Evolutionary conservation across 2,113 vertebrate genomes (phyloP).

Genomic region (Apus apus): DNA sequence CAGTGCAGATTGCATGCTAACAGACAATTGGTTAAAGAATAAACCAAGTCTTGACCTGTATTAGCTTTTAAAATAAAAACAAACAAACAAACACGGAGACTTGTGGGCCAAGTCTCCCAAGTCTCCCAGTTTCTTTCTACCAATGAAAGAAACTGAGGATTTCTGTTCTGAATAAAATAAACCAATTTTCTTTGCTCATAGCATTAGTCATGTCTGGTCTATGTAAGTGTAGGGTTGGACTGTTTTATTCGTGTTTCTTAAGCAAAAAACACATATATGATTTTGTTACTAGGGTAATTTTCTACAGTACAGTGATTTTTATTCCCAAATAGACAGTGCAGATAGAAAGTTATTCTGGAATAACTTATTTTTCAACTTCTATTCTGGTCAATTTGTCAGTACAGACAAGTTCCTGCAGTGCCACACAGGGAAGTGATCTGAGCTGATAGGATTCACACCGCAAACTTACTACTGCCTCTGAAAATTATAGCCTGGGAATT

Average conservation of each 20-base stretch:
- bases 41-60: not conserved
- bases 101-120: not conserved
- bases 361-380: not conserved
- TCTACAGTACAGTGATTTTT: not conserved
- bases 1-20: not conserved
- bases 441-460: not conserved
- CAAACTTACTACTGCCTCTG: not conserved
- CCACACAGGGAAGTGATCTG: not conserved
- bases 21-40: not conserved
- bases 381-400: not conserved
- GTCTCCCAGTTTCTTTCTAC: not conserved
- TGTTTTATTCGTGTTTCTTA: constrained; percentile 2
- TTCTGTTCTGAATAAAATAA: constrained; percentile 41
- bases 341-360: not conserved
- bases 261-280: not conserved
- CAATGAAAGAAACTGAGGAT: constrained; percentile 1
- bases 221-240: not conserved
- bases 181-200: not conserved
- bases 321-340: not conserved
- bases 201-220: constrained; percentile 2
- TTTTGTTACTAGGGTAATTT: not conserved
- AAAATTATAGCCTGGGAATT: not conserved
- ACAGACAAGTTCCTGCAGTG: not conserved
- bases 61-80: not conserved
- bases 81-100: not conserved